phyloP scores from a whole-genome alignment of 2,113 vertebrate genomes.

The Hippocampus zosterae region DNA sequence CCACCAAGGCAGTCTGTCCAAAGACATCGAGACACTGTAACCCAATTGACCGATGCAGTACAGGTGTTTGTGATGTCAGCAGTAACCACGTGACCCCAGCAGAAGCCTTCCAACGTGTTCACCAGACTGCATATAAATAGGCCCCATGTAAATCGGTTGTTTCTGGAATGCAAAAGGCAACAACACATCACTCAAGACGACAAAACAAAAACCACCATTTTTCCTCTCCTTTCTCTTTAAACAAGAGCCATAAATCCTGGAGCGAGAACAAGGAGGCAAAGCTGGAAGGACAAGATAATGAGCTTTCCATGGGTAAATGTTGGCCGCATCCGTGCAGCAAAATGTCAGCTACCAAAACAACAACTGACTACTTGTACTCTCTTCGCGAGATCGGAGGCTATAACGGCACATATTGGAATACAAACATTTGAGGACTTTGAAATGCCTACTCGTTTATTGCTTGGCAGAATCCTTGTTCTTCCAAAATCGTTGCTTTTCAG shows the following conservation, averaged over 20 bases:
- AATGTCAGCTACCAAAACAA: constrained; percentile 1
- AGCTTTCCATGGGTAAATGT: constrained; percentile 35
- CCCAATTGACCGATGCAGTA: constrained; percentile 18
- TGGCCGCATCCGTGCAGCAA: constrained; percentile 22
- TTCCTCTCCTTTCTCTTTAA: constrained; percentile 7
- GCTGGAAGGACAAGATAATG: constrained; percentile 49
- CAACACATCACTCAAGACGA: constrained; percentile 1
- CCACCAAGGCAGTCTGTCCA: neutral
- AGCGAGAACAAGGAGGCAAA: constrained; percentile 26
- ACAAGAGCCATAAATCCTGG: constrained; percentile 19
- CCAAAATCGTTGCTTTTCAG: too few relatives aligned
- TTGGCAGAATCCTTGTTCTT: too few relatives aligned
- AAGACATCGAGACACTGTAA: constrained; percentile 9
- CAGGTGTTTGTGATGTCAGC: constrained; percentile 32
- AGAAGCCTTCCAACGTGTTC: neutral
- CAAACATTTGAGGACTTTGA: neutral
- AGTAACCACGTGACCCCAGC: neutral
- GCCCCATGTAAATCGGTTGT: neutral
- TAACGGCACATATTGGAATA: neutral
- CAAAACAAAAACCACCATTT: neutral
- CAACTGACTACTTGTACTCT: neutral
- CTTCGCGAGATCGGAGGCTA: neutral
- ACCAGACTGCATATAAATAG: neutral
- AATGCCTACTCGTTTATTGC: neutral
- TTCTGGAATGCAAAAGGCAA: constrained; percentile 1